Evolutionary conservation across 2,888 invertebrate species (phyloP).

Genomic region (Troides helena): DNA sequence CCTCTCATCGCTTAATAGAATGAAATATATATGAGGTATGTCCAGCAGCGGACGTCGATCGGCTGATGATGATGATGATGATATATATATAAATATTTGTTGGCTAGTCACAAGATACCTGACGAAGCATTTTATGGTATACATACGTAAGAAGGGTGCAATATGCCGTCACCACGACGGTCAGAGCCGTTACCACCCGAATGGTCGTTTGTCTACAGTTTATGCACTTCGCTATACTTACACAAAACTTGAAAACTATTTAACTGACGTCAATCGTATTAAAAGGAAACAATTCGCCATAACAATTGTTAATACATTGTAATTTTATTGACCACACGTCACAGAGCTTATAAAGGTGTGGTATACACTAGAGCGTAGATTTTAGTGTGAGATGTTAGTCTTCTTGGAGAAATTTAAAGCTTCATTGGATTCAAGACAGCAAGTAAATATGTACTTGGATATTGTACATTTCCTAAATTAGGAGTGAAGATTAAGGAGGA

Average conservation of each 20-base stretch:
- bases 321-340: background rate
- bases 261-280: constrained; percentile 1
- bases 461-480: too few relatives aligned
- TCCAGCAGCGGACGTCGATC: too few relatives aligned
- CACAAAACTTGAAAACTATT: background rate
- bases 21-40: too few relatives aligned
- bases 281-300: constrained; percentile 10
- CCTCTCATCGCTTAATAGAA: too few relatives aligned
- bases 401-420: too few relatives aligned
- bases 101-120: too few relatives aligned
- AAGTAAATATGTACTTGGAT: too few relatives aligned
- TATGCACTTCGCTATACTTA: background rate
- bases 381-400: background rate
- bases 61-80: too few relatives aligned
- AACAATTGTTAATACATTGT: constrained; percentile 3
- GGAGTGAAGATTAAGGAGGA: too few relatives aligned
- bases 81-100: too few relatives aligned
- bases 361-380: background rate
- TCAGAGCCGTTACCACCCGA: background rate
- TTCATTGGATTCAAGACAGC: too few relatives aligned
- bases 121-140: background rate
- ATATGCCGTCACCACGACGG: background rate
- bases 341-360: background rate
- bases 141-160: background rate
- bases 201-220: background rate